Evolutionary conservation across 1,140 invertebrate species (phyloP), one percentile per base, ranked within the genome.

Genomic region (Oedothorax gibbosus): DNA sequence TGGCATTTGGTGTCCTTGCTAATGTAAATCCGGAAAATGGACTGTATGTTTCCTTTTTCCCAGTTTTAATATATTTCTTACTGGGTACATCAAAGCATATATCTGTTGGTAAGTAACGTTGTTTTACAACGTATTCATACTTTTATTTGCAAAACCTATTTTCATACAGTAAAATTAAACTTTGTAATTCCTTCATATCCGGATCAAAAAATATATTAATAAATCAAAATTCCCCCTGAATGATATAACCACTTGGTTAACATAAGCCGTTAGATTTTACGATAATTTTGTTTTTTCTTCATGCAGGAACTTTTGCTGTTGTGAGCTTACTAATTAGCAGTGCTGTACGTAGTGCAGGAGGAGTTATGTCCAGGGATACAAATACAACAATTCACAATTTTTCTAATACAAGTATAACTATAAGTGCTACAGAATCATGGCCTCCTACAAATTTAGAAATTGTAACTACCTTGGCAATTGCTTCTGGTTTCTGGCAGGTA

Each of bases 1-100:
- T 98, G 94, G 96, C 96, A 0, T 99, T 98, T 91, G 96, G 96
- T 9, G 90, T 98, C 75, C 89, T 99, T 66, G 96, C 95, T 0
- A 94, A 95, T 85, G 93, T 98, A 1, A 94, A 95, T 0, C 95
- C 97, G 0, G 94, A 98, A 53, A 93, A 95, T 79, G 98, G 98
- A 8, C 93, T 99, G 5, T 98, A 98, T 90, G 97, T 97, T 93
- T 97, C 96, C 0, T 96, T 99, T 88, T 98, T 98, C 90, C 96
- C 97, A 4, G 94, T 96, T 0, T 89, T 99, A 0, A 91, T 98
- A 7, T 99, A 99, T 89, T 93, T 95, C 75, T 90, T 99, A 68
- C 93, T 99, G 80, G 97, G 97, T 50, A 98, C 97, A 8, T 98
- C 97, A 1, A 92, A 93, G 68, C 97, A 99, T 88, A 93, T 96